Percentiles rank a stretch among this genome's conserved stretches.
These are phyloP conservation scores for Phortica variegata DNA, from an alignment of 1,140 invertebrate genomes.

Conservation along the genomic window DNA sequence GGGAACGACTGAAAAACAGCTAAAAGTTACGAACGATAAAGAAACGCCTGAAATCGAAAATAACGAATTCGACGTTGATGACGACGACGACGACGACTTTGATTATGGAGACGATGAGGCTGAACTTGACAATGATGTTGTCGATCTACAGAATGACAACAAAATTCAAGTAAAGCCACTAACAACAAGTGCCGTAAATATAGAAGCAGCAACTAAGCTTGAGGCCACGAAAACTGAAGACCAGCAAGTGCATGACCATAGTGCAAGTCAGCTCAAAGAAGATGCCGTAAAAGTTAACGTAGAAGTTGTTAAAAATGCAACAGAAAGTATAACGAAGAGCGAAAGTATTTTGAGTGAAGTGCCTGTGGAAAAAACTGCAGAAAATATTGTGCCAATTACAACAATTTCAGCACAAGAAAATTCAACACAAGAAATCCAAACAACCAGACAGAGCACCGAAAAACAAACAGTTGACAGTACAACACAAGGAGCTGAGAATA, in stretches of 20 bases:
- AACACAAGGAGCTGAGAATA: no score
- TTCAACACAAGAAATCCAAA: no score
- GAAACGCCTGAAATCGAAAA: slow-evolving; percentile 9
- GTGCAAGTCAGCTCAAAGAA: not conserved
- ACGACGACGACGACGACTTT: slow-evolving; percentile 16
- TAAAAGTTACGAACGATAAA: slow-evolving; percentile 13
- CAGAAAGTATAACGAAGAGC: not conserved
- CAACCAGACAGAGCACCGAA: no score
- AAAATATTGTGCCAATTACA: not conserved
- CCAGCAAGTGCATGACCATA: not conserved
- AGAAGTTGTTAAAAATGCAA: not conserved
- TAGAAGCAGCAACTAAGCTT: slow-evolving; percentile 6
- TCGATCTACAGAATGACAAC: slow-evolving; percentile 18
- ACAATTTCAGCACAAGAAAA: no score
- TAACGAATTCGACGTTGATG: slow-evolving; percentile 13
- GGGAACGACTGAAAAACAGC: slow-evolving; percentile 22
- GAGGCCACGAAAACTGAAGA: not conserved
- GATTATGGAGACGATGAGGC: slow-evolving; percentile 12
- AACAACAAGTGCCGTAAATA: not conserved
- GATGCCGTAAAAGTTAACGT: not conserved
- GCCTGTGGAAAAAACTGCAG: not conserved
- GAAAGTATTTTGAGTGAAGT: not conserved
- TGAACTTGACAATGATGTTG: slow-evolving; percentile 20
- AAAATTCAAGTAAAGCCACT: slow-evolving; percentile 8
- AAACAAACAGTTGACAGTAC: no score